Percentiles rank a stretch among this genome's conserved stretches.
phyloP scores from a whole-genome alignment of 2,888 invertebrate species.

The Drosophila macrospina region DNA sequence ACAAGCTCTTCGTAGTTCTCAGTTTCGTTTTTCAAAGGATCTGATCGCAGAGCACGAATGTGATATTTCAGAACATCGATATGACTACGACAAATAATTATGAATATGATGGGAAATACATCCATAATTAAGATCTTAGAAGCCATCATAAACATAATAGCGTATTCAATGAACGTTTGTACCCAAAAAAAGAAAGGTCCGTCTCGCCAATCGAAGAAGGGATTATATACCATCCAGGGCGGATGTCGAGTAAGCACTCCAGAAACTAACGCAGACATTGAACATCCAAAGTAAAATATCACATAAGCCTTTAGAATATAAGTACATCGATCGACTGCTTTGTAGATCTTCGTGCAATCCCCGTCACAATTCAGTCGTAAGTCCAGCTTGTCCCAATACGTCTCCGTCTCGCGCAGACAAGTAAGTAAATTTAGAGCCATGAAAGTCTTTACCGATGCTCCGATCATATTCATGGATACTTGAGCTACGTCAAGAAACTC shows the following conservation, averaged over 20 bases:
- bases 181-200: constrained; percentile 30
- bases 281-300: constrained; percentile 31
- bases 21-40: constrained; percentile 27
- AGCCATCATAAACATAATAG: constrained; percentile 13
- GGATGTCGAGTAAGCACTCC: constrained; percentile 40
- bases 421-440: constrained; percentile 11
- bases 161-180: constrained; percentile 42
- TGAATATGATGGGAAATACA: constrained; percentile 11
- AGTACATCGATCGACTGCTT: constrained; percentile 49
- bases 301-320: constrained; percentile 33
- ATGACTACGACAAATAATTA: constrained; percentile 44
- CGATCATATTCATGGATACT: constrained; percentile 45
- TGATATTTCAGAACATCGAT: constrained; percentile 54
- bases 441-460: constrained; percentile 30
- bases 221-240: constrained; percentile 57
- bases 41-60: constrained; percentile 42
- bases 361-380: constrained; percentile 5
- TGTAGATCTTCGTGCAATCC: constrained; percentile 47
- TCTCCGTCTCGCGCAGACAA: constrained; percentile 22
- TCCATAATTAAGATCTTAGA: neutral
- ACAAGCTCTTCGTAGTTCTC: constrained; percentile 61
- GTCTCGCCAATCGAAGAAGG: constrained; percentile 55
- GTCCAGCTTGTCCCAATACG: constrained; percentile 43
- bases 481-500: constrained; percentile 51
- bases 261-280: constrained; percentile 6